These are phyloP conservation scores for Sminthurinus aureus DNA, from an alignment of 2,888 invertebrate genomes.

Conservation along the genomic window DNA sequence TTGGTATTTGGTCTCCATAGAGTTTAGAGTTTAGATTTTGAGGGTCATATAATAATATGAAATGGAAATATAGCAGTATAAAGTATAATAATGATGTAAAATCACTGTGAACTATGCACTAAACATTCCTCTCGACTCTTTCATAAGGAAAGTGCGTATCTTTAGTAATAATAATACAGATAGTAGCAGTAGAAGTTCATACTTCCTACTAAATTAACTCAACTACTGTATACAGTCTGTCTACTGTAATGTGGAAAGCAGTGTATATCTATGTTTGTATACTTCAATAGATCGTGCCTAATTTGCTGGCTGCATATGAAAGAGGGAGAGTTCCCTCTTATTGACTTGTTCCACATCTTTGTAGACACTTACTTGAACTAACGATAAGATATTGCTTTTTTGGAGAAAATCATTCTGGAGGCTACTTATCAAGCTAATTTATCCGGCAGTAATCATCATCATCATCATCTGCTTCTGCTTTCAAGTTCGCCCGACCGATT, in stretches of 20 bases:
- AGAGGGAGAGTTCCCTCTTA: not conserved
- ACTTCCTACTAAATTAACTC: too few relatives aligned
- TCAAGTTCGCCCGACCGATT: slow-evolving; percentile 19
- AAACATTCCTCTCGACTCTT: not conserved
- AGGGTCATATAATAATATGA: slow-evolving; percentile 1
- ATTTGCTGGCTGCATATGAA: not conserved
- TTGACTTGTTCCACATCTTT: slow-evolving; percentile 28
- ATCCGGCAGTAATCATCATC: slow-evolving; percentile 29
- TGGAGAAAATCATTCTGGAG: slow-evolving; percentile 18
- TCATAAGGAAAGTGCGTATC: not conserved
- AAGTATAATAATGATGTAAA: too few relatives aligned
- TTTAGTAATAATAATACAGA: too few relatives aligned
- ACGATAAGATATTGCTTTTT: slow-evolving; percentile 33
- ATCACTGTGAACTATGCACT: too few relatives aligned
- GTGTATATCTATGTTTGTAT: too few relatives aligned
- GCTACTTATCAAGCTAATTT: slow-evolving; percentile 35
- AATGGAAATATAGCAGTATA: not conserved
- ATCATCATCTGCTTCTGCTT: not conserved
- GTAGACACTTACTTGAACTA: slow-evolving; percentile 2
- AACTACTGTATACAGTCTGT: too few relatives aligned
- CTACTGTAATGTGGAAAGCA: too few relatives aligned
- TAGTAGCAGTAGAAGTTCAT: too few relatives aligned
- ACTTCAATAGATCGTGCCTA: not conserved
- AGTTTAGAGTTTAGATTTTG: too few relatives aligned
- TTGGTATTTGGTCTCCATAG: not conserved